Percentiles rank a stretch among this genome's conserved stretches.
Evolutionary conservation across 2,888 invertebrate genomes (phyloP).

Genomic region (Alloscopus bannaensis): DNA sequence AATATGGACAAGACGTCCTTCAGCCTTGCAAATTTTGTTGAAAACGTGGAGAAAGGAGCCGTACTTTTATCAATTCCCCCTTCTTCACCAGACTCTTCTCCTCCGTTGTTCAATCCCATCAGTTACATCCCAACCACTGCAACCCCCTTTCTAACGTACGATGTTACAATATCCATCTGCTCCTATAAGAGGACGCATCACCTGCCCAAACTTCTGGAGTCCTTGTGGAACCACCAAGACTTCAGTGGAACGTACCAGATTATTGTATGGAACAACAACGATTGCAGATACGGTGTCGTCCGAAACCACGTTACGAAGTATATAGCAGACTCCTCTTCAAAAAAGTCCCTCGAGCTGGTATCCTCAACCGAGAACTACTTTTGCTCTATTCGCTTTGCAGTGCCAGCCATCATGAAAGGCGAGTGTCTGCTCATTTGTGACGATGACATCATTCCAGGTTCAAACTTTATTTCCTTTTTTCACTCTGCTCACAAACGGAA

Average conservation of each 20-base stretch:
- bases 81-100: background rate
- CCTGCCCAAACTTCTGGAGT: conserved; percentile 46
- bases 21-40: conserved; percentile 19
- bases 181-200: conserved; percentile 65
- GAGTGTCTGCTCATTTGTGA: conserved; percentile 60
- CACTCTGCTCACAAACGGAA: conserved; percentile 38
- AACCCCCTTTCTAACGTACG: conserved; percentile 26
- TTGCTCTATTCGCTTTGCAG: conserved; percentile 60
- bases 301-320: conserved; percentile 34
- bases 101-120: background rate
- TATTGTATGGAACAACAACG: conserved; percentile 66
- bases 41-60: conserved; percentile 43
- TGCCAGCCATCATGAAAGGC: conserved; percentile 61
- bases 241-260: conserved; percentile 58
- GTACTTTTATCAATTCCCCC: conserved; percentile 50
- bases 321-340: conserved; percentile 10
- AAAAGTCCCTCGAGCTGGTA: conserved; percentile 44
- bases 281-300: conserved; percentile 37
- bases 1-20: conserved; percentile 56
- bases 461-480: conserved; percentile 61
- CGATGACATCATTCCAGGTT: conserved; percentile 57
- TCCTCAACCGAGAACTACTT: conserved; percentile 56
- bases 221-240: conserved; percentile 61
- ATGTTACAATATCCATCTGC: conserved; percentile 64
- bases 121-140: background rate